Evolutionary conservation across 2,888 invertebrate species (phyloP), one percentile per base, ranked within the genome.

Genomic region (Gasteruption jaculator): DNA sequence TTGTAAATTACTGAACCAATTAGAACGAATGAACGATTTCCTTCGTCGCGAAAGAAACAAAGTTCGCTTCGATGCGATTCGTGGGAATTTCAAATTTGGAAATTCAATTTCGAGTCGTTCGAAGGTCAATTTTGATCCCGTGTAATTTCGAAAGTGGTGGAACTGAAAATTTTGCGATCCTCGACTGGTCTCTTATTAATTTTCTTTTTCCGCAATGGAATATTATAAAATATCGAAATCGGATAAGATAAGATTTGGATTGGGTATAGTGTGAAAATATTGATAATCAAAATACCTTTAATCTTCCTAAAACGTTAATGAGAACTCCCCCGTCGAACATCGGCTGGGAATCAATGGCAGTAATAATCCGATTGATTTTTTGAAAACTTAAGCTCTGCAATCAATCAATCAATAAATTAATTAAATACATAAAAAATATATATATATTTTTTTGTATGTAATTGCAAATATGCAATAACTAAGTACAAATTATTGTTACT

Each of bases 241-340:
- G n/a, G n/a, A n/a, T n/a, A n/a, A n/a, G n/a, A n/a, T n/a, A n/a
- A 26, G n/a, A 22, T 22, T 22, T 22, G 7, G 24, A 8, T 22
- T 22, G 36, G n/a, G 15, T 33, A 33, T 16, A 15, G 12, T 32
- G 42, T 44, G 27, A 43, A 48, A 38, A 41, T 30, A 30, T 30
- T 14, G 10, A n/a, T n/a, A n/a, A n/a, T n/a, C n/a, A n/a, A n/a
- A n/a, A n/a, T 75, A 94, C 95, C 87, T 96, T 90, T 66, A 97
- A 78, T 76, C 95, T 87, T 60, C 97, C 97, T 57, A 96, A 79
- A 38, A 97, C 96, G 77, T 90, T 90, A 57, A 97, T 92, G 71
- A 96, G 74, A 55, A 97, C 90, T 50, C 95, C 95, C 46, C 95
- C 96, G 74, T 95, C 96, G 65, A 91, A 89, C 81, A 91, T 94